Evolutionary conservation across 1,140 invertebrate species (phyloP).

Genomic region (Spodoptera frugiperda): DNA sequence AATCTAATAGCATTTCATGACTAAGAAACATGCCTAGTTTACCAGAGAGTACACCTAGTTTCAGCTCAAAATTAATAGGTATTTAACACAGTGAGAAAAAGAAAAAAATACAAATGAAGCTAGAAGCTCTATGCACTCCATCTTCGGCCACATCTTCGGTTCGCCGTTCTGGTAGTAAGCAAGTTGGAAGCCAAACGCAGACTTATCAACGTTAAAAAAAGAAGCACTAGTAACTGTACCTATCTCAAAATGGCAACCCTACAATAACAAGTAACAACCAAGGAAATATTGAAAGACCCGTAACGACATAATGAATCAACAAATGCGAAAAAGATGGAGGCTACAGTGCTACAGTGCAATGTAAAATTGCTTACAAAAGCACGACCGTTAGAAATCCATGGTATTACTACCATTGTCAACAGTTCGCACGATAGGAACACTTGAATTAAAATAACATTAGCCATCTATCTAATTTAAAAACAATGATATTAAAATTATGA

Average conservation of each 20-base stretch:
- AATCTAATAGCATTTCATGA: too few relatives aligned
- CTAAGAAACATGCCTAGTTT: too few relatives aligned
- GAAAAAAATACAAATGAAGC: too few relatives aligned
- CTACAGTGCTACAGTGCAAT: background rate
- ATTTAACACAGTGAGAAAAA: too few relatives aligned
- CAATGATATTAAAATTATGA: conserved; percentile 10
- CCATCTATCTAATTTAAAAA: conserved; percentile 28
- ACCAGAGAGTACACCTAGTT: too few relatives aligned
- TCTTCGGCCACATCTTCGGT: too few relatives aligned
- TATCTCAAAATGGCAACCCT: background rate
- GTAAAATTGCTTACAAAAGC: conserved; percentile 27
- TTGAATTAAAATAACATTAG: conserved; percentile 46
- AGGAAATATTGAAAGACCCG: conserved; percentile 4
- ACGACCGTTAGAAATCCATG: conserved; percentile 34
- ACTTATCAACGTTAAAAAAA: too few relatives aligned
- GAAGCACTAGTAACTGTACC: too few relatives aligned
- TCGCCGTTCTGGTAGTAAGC: too few relatives aligned
- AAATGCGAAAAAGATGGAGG: conserved; percentile 48
- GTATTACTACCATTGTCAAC: conserved; percentile 40
- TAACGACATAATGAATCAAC: conserved; percentile 36
- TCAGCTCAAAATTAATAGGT: too few relatives aligned
- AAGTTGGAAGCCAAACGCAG: too few relatives aligned
- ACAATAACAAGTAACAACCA: background rate
- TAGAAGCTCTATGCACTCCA: too few relatives aligned
- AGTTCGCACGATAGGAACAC: conserved; percentile 45